These are phyloP conservation scores for Mystacornis crossleyi DNA, from an alignment of 2,113 vertebrate genomes.

Conservation along the genomic window DNA sequence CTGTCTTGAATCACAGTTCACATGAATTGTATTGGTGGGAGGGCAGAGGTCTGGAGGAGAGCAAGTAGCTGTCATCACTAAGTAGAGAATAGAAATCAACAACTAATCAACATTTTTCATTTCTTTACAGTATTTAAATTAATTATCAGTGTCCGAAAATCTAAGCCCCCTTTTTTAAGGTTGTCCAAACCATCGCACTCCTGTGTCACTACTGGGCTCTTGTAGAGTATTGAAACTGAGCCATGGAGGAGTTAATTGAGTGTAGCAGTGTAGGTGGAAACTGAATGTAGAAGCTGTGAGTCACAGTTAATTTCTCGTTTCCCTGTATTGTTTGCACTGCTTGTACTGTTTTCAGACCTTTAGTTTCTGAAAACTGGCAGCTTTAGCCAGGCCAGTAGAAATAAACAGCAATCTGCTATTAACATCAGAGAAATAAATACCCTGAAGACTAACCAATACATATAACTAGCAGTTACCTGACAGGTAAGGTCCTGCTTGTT, in stretches of 20 bases:
- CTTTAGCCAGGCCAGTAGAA: background rate
- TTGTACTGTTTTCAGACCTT: background rate
- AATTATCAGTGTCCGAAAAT: background rate
- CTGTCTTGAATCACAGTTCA: background rate
- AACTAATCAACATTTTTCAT: background rate
- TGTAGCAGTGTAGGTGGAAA: constrained; percentile 37
- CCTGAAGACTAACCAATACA: background rate
- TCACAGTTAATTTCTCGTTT: background rate
- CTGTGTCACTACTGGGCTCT: background rate
- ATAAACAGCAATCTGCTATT: background rate
- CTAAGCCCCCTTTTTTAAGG: background rate
- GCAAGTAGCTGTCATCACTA: background rate
- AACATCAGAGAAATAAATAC: background rate
- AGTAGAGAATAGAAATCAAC: background rate
- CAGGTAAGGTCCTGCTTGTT: background rate
- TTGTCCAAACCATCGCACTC: background rate
- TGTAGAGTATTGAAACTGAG: background rate
- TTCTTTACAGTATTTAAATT: background rate
- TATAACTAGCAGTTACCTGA: background rate
- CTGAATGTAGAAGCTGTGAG: background rate
- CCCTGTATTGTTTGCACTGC: constrained; percentile 26
- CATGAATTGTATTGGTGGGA: background rate
- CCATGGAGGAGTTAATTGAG: constrained; percentile 10
- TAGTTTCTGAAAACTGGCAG: background rate
- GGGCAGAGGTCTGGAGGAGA: background rate